phyloP scores from a whole-genome alignment of 2,113 vertebrate species.

The Limnothrissa miodon region DNA sequence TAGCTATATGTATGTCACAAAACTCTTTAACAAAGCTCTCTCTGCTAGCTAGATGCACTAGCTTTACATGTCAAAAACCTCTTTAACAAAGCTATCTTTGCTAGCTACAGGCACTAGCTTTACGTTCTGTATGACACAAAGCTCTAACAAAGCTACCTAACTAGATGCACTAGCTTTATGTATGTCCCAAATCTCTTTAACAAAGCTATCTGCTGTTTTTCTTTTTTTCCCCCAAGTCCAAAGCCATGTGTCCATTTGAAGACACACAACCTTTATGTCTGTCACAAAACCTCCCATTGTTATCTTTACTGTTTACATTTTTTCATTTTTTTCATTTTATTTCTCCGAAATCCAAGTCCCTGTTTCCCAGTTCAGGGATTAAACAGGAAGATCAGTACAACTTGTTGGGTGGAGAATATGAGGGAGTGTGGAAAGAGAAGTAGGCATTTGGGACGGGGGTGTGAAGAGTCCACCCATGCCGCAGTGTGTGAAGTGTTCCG shows the following conservation, averaged over 20 bases:
- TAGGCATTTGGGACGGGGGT: slow-evolving; percentile 30
- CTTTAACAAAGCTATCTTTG: no score
- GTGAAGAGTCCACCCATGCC: slow-evolving; percentile 30
- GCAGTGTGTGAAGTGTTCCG: neutral
- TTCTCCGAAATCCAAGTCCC: neutral
- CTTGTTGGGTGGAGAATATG: neutral
- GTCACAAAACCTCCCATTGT: no score
- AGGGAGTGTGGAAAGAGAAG: neutral
- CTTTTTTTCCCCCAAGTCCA: neutral
- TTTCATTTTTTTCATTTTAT: neutral
- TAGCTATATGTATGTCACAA: no score
- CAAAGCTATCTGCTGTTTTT: neutral
- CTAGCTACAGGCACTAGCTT: no score
- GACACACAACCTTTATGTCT: no score
- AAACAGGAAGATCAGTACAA: neutral
- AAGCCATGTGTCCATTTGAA: neutral
- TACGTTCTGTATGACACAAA: no score
- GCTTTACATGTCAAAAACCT: no score
- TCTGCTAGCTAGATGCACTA: no score
- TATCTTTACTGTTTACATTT: no score
- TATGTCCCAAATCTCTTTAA: neutral
- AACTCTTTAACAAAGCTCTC: no score
- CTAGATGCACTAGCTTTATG: neutral
- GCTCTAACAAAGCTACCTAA: no score
- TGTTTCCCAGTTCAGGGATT: neutral